phyloP scores from a whole-genome alignment of 2,888 invertebrate species.

The Aphrophora alni region DNA sequence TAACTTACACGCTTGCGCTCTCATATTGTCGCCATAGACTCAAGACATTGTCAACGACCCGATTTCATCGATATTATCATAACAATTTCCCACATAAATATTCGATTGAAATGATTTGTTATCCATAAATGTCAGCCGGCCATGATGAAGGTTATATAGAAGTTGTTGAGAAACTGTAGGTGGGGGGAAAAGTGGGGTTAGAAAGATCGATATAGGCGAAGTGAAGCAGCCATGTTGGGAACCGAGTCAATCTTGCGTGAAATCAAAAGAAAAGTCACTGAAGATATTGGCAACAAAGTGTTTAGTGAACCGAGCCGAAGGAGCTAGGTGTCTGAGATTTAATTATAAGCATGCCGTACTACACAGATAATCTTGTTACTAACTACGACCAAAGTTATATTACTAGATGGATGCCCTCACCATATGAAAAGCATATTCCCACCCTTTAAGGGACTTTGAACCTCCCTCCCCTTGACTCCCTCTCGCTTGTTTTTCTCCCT shows the following conservation, averaged over 20 bases:
- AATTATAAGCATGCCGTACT: not conserved
- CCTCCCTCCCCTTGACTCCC: not conserved
- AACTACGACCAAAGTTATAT: not conserved
- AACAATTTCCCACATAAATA: not conserved
- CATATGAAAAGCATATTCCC: not conserved
- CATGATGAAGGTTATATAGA: not conserved
- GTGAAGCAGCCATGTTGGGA: not conserved
- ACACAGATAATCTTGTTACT: not conserved
- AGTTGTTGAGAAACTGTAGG: not conserved
- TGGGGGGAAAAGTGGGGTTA: not conserved
- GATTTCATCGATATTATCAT: not conserved
- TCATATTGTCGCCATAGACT: not conserved
- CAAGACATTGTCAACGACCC: not conserved
- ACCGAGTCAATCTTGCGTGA: not conserved
- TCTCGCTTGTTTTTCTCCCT: not conserved
- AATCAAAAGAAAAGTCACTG: not conserved
- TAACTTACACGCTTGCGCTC: not conserved
- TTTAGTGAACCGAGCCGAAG: not conserved
- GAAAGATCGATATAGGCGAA: not conserved
- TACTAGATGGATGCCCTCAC: not conserved
- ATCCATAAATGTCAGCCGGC: not conserved
- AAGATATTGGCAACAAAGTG: not conserved
- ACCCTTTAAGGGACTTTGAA: not conserved
- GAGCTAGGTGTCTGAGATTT: not conserved
- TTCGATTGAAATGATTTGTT: not conserved